Evolutionary conservation across 2,888 invertebrate genomes (phyloP).

Genomic region (Drosophila kuntzei): DNA sequence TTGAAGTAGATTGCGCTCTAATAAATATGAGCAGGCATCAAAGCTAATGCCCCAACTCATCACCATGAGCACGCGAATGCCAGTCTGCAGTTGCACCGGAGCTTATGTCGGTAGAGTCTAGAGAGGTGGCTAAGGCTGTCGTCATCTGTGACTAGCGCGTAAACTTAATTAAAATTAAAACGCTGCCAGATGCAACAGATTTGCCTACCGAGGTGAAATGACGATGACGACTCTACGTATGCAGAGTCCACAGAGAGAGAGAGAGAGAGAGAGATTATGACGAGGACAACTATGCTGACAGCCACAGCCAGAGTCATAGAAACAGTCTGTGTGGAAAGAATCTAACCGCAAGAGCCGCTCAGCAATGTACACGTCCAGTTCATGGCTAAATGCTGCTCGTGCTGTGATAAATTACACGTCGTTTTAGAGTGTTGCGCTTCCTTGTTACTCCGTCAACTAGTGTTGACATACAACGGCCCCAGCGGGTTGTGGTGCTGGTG

Average conservation of each 20-base stretch:
- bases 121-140: slow-evolving; percentile 28
- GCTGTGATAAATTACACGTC: slow-evolving; percentile 83
- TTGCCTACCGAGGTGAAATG: slow-evolving; percentile 73
- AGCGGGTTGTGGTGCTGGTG: slow-evolving; percentile 35
- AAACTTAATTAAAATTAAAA: slow-evolving; percentile 84
- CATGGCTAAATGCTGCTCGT: slow-evolving; percentile 82
- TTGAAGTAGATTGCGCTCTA: slow-evolving; percentile 80
- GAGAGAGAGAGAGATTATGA: slow-evolving; percentile 43
- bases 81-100: slow-evolving; percentile 38
- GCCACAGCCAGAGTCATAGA: slow-evolving; percentile 31
- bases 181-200: slow-evolving; percentile 73
- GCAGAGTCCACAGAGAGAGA: slow-evolving; percentile 7
- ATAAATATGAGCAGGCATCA: slow-evolving; percentile 82
- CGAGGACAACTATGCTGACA: slow-evolving; percentile 51
- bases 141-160: slow-evolving; percentile 56
- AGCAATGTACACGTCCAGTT: slow-evolving; percentile 59
- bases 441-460: slow-evolving; percentile 82
- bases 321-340: slow-evolving; percentile 20
- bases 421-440: slow-evolving; percentile 84
- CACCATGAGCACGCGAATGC: slow-evolving; percentile 80
- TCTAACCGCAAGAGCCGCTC: slow-evolving; percentile 39
- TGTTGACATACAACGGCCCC: slow-evolving; percentile 71
- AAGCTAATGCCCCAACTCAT: slow-evolving; percentile 84
- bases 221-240: slow-evolving; percentile 41
- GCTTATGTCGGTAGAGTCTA: slow-evolving; percentile 13